Evolutionary conservation across 2,888 invertebrate species (phyloP).

Genomic region (Mimas tiliae): DNA sequence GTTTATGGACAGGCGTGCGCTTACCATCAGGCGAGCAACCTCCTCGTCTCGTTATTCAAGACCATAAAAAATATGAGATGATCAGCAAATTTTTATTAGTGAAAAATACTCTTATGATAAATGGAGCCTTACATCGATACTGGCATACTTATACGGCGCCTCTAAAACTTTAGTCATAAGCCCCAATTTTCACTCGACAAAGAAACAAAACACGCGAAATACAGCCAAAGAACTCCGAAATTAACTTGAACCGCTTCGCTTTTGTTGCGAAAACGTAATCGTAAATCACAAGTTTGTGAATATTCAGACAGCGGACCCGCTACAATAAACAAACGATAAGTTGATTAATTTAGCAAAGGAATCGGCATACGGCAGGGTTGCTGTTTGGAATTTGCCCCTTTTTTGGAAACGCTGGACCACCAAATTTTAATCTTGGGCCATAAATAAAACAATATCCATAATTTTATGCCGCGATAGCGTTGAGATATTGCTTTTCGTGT

Average conservation of each 20-base stretch:
- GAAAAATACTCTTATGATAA: not conserved
- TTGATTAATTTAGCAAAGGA: slow-evolving; percentile 47
- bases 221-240: slow-evolving; percentile 44
- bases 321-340: slow-evolving; percentile 53
- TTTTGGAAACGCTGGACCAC: slow-evolving; percentile 3
- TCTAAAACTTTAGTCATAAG: slow-evolving; percentile 25
- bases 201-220: slow-evolving; percentile 46
- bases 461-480: not conserved
- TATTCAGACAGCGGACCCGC: slow-evolving; percentile 43
- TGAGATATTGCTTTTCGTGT: not conserved
- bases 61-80: not conserved
- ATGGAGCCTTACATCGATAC: not conserved
- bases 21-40: too few relatives aligned
- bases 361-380: slow-evolving; percentile 12
- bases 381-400: not conserved
- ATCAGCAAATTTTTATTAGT: not conserved
- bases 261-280: slow-evolving; percentile 45
- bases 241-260: slow-evolving; percentile 42
- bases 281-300: slow-evolving; percentile 55
- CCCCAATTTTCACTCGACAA: slow-evolving; percentile 30
- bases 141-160: slow-evolving; percentile 8
- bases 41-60: too few relatives aligned
- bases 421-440: slow-evolving; percentile 10
- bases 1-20: too few relatives aligned
- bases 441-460: slow-evolving; percentile 16